Evolutionary conservation across 2,888 invertebrate genomes (phyloP), one percentile per base, ranked within the genome.

Genomic region (Clusia tigrina): DNA sequence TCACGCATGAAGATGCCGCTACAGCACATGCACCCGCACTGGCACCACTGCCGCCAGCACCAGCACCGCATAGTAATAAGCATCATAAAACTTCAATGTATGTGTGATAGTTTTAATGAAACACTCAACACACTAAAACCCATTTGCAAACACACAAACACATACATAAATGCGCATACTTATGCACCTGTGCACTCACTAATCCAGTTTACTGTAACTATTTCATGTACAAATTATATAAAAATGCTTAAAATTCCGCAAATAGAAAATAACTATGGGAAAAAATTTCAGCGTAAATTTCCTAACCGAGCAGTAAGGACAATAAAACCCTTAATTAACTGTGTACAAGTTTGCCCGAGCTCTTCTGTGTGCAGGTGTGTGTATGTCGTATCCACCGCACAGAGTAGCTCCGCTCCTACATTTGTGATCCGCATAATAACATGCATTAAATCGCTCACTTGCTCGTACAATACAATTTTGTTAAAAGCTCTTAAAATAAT

Each of bases 401-500:
- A n/a, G n/a, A n/a, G n/a, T n/a, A n/a, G n/a, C n/a, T n/a, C n/a
- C n/a, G n/a, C n/a, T n/a, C n/a, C n/a, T n/a, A n/a, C n/a, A n/a
- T 32, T 32, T 32, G 32, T 32, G 12, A 12, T 32, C 12, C 32
- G 32, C 32, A 32, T 12, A 32, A 6, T 32, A 32, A 12, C n/a
- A n/a, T n/a, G n/a, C n/a, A n/a, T n/a, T n/a, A 32, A 32, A 32
- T 32, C 12, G 32, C 6, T 3, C 42, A 42, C 42, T 42, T 9
- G n/a, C n/a, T 32, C 32, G 12, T 32, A 9, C 42, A 42, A 42
- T n/a, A 42, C 9, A 42, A 42, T 42, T 42, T 42, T 6, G 42
- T 42, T n/a, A 42, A 42, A 42, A 42, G 9, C 42, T 79, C 77
- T 79, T 79, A 77, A 78, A 74, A 74, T 77, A 77, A 77, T 78